phyloP scores from a whole-genome alignment of 2,113 vertebrate genomes.

The Gallinago media region DNA sequence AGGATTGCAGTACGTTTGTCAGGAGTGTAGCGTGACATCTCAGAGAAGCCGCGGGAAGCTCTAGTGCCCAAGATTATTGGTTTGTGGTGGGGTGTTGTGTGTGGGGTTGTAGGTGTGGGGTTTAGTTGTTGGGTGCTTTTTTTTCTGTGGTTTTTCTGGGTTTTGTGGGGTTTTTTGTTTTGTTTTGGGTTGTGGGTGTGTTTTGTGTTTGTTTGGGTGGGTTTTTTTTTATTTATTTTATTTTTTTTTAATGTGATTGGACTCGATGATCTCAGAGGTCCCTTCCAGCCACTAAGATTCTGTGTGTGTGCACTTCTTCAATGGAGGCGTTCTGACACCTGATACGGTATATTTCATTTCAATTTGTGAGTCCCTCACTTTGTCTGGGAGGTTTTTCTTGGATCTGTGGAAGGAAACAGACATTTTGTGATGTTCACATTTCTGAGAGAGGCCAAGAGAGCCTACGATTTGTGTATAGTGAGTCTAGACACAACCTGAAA shows the following conservation, averaged over 20 bases:
- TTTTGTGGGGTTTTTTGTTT: no score
- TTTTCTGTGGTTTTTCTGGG: no score
- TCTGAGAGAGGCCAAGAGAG: background rate
- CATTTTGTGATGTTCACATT: background rate
- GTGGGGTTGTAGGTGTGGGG: no score
- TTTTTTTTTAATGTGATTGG: no score
- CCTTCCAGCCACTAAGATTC: no score
- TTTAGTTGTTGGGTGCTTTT: no score
- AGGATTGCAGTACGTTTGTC: background rate
- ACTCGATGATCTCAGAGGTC: no score
- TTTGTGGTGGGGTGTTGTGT: no score
- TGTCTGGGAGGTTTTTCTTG: background rate
- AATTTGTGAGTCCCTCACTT: background rate
- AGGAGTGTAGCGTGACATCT: background rate
- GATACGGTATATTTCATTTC: background rate
- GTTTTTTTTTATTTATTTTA: no score
- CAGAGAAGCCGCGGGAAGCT: background rate
- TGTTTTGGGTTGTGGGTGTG: no score
- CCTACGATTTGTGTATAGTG: background rate
- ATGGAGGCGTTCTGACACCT: background rate
- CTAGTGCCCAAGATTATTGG: no score
- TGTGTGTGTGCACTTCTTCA: background rate
- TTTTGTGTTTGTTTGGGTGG: no score
- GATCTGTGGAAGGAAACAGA: background rate
- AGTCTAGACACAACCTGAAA: background rate